These are phyloP conservation scores for Panthera leo DNA, from an alignment of 2,113 vertebrate genomes.

Conservation along the genomic window DNA sequence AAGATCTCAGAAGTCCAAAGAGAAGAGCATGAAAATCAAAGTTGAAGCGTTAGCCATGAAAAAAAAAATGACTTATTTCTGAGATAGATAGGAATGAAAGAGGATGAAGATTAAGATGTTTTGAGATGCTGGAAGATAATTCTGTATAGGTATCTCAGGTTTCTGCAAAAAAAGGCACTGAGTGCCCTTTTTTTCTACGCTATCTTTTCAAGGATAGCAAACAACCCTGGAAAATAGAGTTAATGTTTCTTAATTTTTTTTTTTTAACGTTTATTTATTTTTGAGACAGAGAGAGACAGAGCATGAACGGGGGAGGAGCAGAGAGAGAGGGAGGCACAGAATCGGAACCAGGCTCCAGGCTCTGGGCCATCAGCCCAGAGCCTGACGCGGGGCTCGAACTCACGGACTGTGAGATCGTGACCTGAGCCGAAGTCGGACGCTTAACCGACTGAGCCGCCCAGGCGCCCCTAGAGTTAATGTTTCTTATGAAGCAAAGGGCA, in stretches of 20 bases:
- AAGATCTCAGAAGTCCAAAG: background rate
- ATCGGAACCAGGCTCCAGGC: too few species aligned
- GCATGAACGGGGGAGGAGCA: too few species aligned
- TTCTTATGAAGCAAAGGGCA: background rate
- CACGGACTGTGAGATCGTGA: too few species aligned
- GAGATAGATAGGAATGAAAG: background rate
- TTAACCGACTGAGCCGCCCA: too few species aligned
- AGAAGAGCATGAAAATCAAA: slow-evolving; percentile 15
- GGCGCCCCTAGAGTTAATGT: background rate
- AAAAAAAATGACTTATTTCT: background rate
- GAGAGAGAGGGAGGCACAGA: too few species aligned
- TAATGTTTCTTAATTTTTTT: background rate
- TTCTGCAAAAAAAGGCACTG: background rate
- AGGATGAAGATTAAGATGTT: background rate
- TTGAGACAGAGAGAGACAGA: too few species aligned
- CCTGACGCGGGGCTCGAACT: too few species aligned
- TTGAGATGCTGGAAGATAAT: background rate
- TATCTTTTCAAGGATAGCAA: slow-evolving; percentile 5
- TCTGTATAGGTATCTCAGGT: background rate
- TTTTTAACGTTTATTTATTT: too few species aligned
- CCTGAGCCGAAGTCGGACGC: too few species aligned
- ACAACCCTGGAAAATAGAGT: background rate
- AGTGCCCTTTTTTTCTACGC: background rate
- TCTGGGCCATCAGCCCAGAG: too few species aligned
- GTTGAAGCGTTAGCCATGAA: background rate